Base-by-base conservation (phyloP, 2,113 vertebrate genomes). In the Numenius arquata region DNA sequence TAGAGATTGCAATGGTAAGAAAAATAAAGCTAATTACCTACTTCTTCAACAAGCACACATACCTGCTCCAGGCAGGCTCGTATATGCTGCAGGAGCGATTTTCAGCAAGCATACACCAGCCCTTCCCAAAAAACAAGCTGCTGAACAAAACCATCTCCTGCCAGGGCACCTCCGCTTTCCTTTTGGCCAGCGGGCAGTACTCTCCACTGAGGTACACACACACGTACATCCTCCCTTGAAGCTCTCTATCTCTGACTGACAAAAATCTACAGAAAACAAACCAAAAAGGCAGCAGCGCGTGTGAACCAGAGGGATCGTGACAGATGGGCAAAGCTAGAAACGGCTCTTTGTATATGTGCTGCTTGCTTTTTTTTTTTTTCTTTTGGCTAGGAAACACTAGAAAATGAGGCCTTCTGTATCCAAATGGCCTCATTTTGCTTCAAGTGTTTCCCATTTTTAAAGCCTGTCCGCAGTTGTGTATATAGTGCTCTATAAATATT, bases 191-290 rank as follows among this genome's bases (percentile, higher is more conserved):
- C 0, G 8, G 36, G 30, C 32, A 43, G 27, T 4, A 2, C 23
- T 32, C n/a, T 36, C n/a, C 45, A 10, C n/a, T 0, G 0, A 29
- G 29, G 26, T 4, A 8, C 9, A 10, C 19, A 5, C 0, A 1
- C 19, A n/a, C 5, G 0, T 5, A 18, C 10, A 6, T 52, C n/a
- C 38, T 53, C 73, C 53, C n/a, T 11, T 2, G 3, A 48, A 3
- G 25, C 15, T 7, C 23, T 25, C 48, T 4, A 1, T 19, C 22
- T 19, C 47, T 48, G 7, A n/a, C 50, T 27, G 27, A 17, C 55
- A 45, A 29, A 78, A 75, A 6, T 26, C 26, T 12, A 8, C 27
- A 2, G 0, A 43, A 63, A 73, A 12, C 41, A 41, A 59, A 13
- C 23, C 16, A 18, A 66, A 55, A 40, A 38, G 32, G 8, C 5